Conservation (phyloP, 2,113 vertebrate species). For the Pteronura brasiliensis region DNA sequence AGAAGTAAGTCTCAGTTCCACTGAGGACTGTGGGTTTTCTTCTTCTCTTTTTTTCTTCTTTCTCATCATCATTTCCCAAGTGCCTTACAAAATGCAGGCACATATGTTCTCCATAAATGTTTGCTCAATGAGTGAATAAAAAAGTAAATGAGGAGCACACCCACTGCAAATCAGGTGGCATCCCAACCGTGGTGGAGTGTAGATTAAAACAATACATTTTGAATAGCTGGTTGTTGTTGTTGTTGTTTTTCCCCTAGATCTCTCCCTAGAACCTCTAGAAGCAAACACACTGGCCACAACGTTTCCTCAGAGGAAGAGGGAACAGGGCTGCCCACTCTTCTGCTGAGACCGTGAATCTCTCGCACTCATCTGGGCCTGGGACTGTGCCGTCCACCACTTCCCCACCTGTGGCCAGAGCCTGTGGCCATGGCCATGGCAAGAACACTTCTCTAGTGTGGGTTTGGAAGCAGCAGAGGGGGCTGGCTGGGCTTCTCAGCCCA, state of each 20-base stretch:
- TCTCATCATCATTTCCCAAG: not conserved
- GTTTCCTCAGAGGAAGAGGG: not conserved
- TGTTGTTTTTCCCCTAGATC: not conserved
- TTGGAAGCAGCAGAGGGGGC: not conserved
- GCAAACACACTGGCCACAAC: not conserved
- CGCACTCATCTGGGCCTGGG: not conserved
- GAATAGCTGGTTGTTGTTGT: not conserved
- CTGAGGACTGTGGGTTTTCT: not conserved
- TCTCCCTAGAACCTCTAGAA: not conserved
- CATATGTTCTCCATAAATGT: not conserved
- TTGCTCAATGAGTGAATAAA: not conserved
- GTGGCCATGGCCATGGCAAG: not conserved
- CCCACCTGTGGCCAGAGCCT: accelerated
- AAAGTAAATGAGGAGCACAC: not conserved
- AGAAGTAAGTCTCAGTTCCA: not conserved
- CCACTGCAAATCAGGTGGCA: not conserved
- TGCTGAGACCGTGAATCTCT: not conserved
- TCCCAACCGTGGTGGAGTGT: not conserved
- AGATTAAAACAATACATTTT: not conserved
- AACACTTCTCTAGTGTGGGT: too few relatives aligned
- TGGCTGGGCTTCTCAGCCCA: accelerated
- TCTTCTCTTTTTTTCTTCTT: not conserved
- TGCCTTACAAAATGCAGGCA: not conserved
- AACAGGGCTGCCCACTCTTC: not conserved
- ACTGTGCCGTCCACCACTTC: not conserved